Evolutionary conservation across 1,140 invertebrate genomes (phyloP).

Genomic region (Trypoxylus dichotomus): DNA sequence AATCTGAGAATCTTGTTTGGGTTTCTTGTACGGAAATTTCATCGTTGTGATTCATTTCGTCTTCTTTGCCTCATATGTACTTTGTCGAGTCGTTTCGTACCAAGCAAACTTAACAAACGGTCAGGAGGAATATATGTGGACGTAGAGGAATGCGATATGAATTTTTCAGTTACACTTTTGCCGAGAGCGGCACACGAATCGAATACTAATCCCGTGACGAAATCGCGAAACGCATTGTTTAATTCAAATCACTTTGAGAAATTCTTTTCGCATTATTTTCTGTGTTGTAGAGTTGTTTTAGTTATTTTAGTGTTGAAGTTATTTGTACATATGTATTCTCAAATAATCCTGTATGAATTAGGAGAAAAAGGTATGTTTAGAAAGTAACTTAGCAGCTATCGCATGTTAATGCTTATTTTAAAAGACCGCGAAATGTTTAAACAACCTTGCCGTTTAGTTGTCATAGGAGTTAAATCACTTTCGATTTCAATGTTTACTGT

Average conservation of each 20-base stretch:
- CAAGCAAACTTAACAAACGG: not conserved
- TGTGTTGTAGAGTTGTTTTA: not conserved
- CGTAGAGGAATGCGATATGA: constrained; percentile 10
- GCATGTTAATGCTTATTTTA: no score
- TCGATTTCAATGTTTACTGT: no score
- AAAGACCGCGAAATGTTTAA: no score
- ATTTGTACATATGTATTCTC: not conserved
- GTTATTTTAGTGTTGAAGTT: not conserved
- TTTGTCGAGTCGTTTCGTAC: not conserved
- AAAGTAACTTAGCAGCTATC: not conserved
- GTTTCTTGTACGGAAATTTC: constrained; percentile 12
- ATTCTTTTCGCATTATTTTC: not conserved
- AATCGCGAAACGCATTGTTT: not conserved
- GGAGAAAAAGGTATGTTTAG: not conserved
- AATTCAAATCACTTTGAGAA: not conserved
- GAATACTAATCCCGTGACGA: not conserved
- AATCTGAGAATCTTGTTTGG: constrained; percentile 1
- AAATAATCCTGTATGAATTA: not conserved
- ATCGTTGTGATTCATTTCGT: not conserved
- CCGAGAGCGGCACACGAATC: not conserved
- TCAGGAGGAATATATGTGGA: not conserved
- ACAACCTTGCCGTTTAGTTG: no score
- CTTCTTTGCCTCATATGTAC: constrained; percentile 1
- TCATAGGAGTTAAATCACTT: no score
- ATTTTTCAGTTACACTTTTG: constrained; percentile 6